A percentile compares a stretch with the other conserved stretches of the same genome.
phyloP scores from a whole-genome alignment of 1,140 invertebrate genomes.

The Conus betulinus region DNA sequence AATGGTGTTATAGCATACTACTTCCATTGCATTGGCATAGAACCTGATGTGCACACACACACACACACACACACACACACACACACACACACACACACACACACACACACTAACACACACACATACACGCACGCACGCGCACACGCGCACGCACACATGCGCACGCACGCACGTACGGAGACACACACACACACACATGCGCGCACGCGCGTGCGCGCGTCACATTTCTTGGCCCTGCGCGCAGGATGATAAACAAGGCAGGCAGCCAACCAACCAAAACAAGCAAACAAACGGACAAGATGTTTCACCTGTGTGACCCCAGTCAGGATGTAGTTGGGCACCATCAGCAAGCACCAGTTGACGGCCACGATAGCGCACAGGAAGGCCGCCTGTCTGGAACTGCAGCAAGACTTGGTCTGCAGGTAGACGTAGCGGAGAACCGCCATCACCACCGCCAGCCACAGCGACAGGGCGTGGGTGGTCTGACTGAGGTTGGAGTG shows the following conservation, averaged over 20 bases:
- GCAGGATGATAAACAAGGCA: background rate
- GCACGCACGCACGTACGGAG: no score
- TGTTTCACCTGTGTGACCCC: slow-evolving; percentile 7
- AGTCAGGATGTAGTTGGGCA: slow-evolving; percentile 42
- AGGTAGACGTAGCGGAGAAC: slow-evolving; percentile 81
- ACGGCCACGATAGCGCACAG: slow-evolving; percentile 82
- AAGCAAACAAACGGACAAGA: background rate
- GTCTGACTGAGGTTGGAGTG: slow-evolving; percentile 82
- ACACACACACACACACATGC: background rate
- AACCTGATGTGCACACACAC: no score
- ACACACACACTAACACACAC: background rate
- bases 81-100: background rate
- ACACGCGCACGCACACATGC: no score
- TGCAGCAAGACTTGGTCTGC: slow-evolving; percentile 81
- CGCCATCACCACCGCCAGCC: slow-evolving; percentile 91
- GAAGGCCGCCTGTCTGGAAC: background rate
- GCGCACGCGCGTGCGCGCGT: no score
- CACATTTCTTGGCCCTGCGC: no score
- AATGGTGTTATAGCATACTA: no score
- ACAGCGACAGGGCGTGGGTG: slow-evolving; percentile 93
- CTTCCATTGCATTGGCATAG: no score
- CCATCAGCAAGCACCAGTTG: slow-evolving; percentile 20
- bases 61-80: no score
- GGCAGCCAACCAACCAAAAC: background rate
- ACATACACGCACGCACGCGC: no score